Evolutionary conservation across 2,888 invertebrate genomes (phyloP).

Genomic region (Catocala fraxini): DNA sequence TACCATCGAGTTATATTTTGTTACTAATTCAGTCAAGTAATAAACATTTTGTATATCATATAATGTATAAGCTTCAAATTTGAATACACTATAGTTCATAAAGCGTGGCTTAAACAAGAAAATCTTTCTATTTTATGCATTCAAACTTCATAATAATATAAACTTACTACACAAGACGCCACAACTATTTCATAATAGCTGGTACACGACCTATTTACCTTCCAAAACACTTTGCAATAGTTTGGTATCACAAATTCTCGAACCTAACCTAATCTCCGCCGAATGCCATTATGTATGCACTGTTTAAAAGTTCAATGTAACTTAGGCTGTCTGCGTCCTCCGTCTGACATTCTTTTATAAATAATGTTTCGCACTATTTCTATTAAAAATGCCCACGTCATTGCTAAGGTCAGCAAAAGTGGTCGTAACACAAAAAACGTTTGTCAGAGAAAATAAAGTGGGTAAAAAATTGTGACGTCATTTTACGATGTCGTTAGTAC

Average conservation of each 20-base stretch:
- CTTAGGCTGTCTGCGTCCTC: conserved; percentile 63
- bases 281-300: conserved; percentile 27
- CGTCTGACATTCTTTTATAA: conserved; percentile 55
- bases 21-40: too few species aligned
- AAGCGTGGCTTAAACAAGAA: too few species aligned
- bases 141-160: too few species aligned
- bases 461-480: background rate
- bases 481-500: background rate
- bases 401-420: background rate
- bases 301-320: conserved; percentile 48
- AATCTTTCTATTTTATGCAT: too few species aligned
- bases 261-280: background rate
- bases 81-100: too few species aligned
- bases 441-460: background rate
- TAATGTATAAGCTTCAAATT: too few species aligned
- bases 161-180: too few species aligned
- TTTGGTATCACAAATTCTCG: background rate
- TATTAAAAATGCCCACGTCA: background rate
- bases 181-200: too few species aligned
- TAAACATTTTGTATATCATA: too few species aligned
- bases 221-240: too few species aligned
- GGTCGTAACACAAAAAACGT: background rate
- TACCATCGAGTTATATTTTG: too few species aligned
- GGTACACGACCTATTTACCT: too few species aligned
- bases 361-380: background rate